Conservation (phyloP, 2,113 vertebrate species). For the Sardina pilchardus region DNA sequence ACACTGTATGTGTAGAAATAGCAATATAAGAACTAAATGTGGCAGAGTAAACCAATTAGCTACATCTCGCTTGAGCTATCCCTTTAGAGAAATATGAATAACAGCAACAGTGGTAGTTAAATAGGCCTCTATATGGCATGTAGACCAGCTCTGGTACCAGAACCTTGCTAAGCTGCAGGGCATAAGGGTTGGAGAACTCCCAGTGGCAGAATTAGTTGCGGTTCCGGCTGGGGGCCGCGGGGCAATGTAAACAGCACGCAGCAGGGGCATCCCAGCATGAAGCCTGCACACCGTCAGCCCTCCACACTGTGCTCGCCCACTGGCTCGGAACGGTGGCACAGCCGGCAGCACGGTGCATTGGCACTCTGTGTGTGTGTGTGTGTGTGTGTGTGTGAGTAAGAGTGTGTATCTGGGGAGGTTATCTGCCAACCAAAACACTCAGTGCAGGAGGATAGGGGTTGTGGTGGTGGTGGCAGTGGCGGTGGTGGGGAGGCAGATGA, state of each 20-base stretch:
- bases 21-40: too few species aligned
- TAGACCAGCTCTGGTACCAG: neutral
- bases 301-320: constrained; percentile 50
- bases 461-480: neutral
- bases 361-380: neutral
- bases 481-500: constrained; percentile 39
- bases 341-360: constrained; percentile 33
- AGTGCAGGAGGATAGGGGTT: neutral
- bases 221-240: constrained; percentile 41
- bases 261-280: constrained; percentile 45
- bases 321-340: constrained; percentile 54
- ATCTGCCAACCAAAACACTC: constrained; percentile 50
- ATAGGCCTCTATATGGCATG: neutral
- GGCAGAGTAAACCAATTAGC: too few species aligned
- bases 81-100: too few species aligned
- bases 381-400: neutral
- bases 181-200: constrained; percentile 54
- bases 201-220: constrained; percentile 54
- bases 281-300: constrained; percentile 42
- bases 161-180: neutral
- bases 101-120: neutral
- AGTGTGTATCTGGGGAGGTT: constrained; percentile 12
- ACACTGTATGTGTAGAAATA: too few species aligned
- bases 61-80: too few species aligned
- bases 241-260: constrained; percentile 55